Evolutionary conservation across 2,797 vertebrate genomes (phyloP), one percentile per base, ranked within the genome.

Genomic region (Tamandua tetradactyla): DNA sequence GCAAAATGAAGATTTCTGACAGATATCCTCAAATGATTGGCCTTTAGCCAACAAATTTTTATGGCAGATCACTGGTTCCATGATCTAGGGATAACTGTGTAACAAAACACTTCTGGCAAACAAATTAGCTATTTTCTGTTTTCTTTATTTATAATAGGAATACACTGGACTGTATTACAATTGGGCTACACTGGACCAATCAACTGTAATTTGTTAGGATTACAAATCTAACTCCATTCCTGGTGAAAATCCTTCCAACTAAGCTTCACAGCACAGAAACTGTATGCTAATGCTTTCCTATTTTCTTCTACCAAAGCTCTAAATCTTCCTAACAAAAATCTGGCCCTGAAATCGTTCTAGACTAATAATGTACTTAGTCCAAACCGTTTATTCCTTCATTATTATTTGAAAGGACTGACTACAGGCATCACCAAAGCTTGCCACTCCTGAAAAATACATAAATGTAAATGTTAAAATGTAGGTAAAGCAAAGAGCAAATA

Each of bases 321-420:
- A 37, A 91, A 71, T 88, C 10, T 83, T 76, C n/a, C 32, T 86
- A 85, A 89, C 62, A 44, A 94, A 90, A 87, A 64, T 82, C n/a
- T 92, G 32, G 47, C 32, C 52, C 37, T 71, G 57, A 52, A 22
- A 59, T 35, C 17, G 69, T 62, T 79, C 8, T 37, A 69, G 72
- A 69, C 6, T 25, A 37, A 59, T 78, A 40, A 72, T 9, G 18
- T 81, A 81, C 18, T 37, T 59, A 85, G 42, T 68, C 12, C 25
- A 68, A 47, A 85, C 52, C 30, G 1, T n/a, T 78, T 68, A 78
- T 85, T 69, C 40, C 40, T 85, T 4, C 49, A 69, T 23, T 76
- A 23, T 25, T 69, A 49, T 92, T 25, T 44, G 62, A 74, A 68
- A 22, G n/a, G 1, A 37, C 30, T 52, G 44, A 55, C 27, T 49